Percentiles rank a stretch among this genome's conserved stretches.
Conservation (phyloP, 2,113 vertebrate genomes). For the Odontophorus gujanensis region DNA sequence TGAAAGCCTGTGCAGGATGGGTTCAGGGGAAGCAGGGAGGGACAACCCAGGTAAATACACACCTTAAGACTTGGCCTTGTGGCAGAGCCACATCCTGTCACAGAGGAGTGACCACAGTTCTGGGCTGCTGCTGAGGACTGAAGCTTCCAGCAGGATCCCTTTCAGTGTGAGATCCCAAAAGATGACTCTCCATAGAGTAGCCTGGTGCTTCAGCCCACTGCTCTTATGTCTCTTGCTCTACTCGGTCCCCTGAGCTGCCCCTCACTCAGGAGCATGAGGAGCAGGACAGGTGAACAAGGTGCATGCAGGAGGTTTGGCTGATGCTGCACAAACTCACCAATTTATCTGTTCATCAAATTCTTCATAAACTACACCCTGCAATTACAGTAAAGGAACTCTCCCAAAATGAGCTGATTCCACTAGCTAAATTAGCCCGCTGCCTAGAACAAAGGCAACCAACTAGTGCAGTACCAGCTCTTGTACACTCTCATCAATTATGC, state of each 20-base stretch:
- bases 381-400: constrained; percentile 34
- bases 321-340: constrained; percentile 9
- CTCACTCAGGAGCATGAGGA: rapidly evolving
- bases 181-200: background rate
- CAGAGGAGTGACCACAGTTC: background rate
- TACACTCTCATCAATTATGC: background rate
- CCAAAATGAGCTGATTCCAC: constrained; percentile 34
- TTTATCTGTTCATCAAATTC: constrained; percentile 45
- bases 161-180: background rate
- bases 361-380: constrained; percentile 52
- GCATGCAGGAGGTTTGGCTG: background rate
- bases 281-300: background rate
- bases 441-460: constrained; percentile 53
- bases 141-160: background rate
- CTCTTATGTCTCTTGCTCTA: background rate
- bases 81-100: background rate
- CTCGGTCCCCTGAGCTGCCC: rapidly evolving
- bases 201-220: background rate
- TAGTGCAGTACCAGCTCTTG: background rate
- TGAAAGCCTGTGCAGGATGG: rapidly evolving
- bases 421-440: constrained; percentile 44
- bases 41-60: background rate
- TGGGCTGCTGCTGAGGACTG: rapidly evolving
- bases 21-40: background rate
- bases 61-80: rapidly evolving